These are phyloP conservation scores for Pseudorhiza aurosa DNA, from an alignment of 30 jellyfish, hydroid and myxozoan genomes.

Conservation along the genomic window DNA sequence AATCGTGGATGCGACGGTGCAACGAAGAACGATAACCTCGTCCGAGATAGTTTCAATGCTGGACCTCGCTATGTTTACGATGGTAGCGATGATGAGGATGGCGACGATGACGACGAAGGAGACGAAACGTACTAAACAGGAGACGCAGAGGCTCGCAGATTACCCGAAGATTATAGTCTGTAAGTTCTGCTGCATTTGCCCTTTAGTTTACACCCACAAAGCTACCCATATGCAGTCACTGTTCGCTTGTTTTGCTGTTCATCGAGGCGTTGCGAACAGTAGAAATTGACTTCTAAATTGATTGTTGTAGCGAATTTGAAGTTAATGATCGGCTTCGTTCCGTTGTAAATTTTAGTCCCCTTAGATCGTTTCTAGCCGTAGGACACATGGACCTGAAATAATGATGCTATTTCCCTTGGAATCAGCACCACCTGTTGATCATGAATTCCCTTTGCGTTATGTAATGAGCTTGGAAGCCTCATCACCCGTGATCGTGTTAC, in stretches of 20 bases:
- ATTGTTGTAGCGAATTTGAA: not conserved
- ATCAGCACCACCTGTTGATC: not conserved
- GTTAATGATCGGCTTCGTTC: not conserved
- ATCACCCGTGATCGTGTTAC: no score
- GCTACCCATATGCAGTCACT: slow-evolving; percentile 11
- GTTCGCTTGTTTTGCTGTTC: not conserved
- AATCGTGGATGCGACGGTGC: not conserved
- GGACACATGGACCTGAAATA: no score
- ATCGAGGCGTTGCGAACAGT: not conserved
- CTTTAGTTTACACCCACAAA: not conserved
- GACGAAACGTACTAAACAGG: slow-evolving; percentile 27
- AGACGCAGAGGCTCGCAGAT: not conserved
- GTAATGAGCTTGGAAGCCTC: no score
- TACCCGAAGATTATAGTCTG: slow-evolving; percentile 23
- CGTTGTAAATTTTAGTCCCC: not conserved
- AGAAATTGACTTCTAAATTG: not conserved
- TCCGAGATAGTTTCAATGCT: not conserved
- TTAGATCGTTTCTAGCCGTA: no score
- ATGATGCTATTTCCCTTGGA: no score
- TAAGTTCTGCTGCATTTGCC: not conserved
- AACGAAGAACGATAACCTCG: not conserved
- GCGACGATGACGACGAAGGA: slow-evolving; percentile 17
- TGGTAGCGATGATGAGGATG: slow-evolving; percentile 71
- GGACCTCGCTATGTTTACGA: slow-evolving; percentile 71
- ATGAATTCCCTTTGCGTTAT: no score